Evolutionary conservation across 1,140 invertebrate species (phyloP).

Genomic region (Drosophila sulfurigaster): DNA sequence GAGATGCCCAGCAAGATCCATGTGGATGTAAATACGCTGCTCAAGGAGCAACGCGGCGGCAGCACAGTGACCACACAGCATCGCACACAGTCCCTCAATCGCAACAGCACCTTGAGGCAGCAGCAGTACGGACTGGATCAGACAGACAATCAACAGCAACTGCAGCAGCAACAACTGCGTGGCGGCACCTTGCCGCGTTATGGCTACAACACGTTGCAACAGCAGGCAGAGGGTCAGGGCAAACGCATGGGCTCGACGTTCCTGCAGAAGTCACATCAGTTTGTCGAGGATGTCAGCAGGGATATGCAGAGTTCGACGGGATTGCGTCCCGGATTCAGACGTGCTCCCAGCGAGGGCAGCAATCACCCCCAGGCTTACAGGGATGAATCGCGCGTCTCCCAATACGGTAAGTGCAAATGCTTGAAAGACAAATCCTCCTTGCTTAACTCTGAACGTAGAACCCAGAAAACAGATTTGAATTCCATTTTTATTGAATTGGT

Average conservation of each 20-base stretch:
- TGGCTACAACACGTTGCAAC: slow-evolving; percentile 85
- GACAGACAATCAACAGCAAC: slow-evolving; percentile 80
- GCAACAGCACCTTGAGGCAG: slow-evolving; percentile 69
- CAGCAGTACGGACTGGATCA: slow-evolving; percentile 65
- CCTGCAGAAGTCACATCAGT: slow-evolving; percentile 90
- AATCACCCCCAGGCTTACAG: slow-evolving; percentile 88
- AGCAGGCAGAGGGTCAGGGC: slow-evolving; percentile 84
- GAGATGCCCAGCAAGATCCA: slow-evolving; percentile 85
- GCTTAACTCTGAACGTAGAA: background rate
- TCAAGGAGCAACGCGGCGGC: slow-evolving; percentile 70
- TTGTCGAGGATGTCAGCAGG: slow-evolving; percentile 88
- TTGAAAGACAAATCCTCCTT: background rate
- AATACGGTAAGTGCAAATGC: slow-evolving; percentile 88
- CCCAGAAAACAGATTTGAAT: background rate
- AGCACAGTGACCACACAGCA: slow-evolving; percentile 65
- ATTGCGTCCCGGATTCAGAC: slow-evolving; percentile 86
- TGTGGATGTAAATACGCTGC: slow-evolving; percentile 67
- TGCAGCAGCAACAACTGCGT: slow-evolving; percentile 66
- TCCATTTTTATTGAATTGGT: slow-evolving; percentile 55
- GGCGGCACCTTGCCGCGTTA: slow-evolving; percentile 87
- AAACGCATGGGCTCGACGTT: slow-evolving; percentile 89
- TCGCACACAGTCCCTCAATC: slow-evolving; percentile 71
- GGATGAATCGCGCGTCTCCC: slow-evolving; percentile 89
- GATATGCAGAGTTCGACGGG: slow-evolving; percentile 86
- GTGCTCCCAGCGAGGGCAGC: slow-evolving; percentile 81